These are phyloP conservation scores for Salmo trutta DNA, from an alignment of 2,797 vertebrate genomes.

Conservation along the genomic window DNA sequence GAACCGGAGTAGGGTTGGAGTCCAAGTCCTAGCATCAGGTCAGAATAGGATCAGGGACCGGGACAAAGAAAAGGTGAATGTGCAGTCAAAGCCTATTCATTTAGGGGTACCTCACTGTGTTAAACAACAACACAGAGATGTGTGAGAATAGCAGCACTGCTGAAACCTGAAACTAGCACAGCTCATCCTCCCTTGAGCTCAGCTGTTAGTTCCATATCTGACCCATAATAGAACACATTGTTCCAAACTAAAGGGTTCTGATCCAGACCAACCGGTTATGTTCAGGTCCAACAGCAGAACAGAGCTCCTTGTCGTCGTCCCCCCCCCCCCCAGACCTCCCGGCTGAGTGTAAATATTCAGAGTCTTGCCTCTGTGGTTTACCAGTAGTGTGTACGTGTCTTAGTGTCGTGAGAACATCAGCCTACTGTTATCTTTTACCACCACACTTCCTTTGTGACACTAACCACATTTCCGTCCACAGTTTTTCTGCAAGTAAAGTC, in stretches of 20 bases:
- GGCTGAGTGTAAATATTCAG: not conserved
- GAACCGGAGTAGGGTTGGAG: conserved; percentile 73
- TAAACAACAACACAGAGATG: conserved; percentile 37
- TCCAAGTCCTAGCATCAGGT: conserved; percentile 50
- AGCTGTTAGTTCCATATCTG: not conserved
- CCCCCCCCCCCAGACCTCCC: not conserved
- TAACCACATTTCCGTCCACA: no score
- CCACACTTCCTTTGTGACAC: not conserved
- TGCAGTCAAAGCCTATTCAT: conserved; percentile 68
- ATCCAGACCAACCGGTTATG: conserved; percentile 1
- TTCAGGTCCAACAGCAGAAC: not conserved
- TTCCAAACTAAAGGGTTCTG: conserved; percentile 5
- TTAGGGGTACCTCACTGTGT: conserved; percentile 43
- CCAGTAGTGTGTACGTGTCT: not conserved
- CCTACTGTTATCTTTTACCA: not conserved
- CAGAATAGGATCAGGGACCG: conserved; percentile 58
- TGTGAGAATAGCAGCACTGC: conserved; percentile 30
- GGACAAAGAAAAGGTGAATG: conserved; percentile 60
- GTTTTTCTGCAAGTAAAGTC: no score
- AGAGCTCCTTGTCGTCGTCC: not conserved
- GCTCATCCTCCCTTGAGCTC: not conserved
- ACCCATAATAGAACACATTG: not conserved
- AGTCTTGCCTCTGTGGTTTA: conserved; percentile 14
- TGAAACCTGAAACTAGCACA: conserved; percentile 49
- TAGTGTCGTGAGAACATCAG: not conserved